Conservation (phyloP, 2,888 invertebrate species). For the Ormyrus pomaceus region DNA sequence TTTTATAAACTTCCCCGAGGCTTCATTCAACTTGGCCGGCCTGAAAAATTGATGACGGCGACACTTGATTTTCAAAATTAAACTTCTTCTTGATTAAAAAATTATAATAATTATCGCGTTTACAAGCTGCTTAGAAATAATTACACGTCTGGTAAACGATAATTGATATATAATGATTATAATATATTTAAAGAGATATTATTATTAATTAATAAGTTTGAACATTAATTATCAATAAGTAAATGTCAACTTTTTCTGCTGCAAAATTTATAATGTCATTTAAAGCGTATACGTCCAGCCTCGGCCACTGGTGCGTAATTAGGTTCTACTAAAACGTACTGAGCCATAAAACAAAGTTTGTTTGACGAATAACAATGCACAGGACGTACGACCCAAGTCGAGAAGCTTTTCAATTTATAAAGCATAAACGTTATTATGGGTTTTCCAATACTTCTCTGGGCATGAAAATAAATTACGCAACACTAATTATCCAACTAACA, state of each 20-base stretch:
- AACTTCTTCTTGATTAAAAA: slow-evolving; percentile 6
- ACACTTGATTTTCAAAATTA: slow-evolving; percentile 21
- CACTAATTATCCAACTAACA: slow-evolving; percentile 2
- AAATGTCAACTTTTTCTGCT: background rate
- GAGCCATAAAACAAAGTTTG: slow-evolving; percentile 45
- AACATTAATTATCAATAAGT: too few relatives aligned
- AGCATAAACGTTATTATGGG: slow-evolving; percentile 27
- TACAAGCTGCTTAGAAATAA: too few relatives aligned
- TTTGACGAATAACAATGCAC: slow-evolving; percentile 34
- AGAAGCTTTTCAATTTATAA: slow-evolving; percentile 40
- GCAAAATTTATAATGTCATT: background rate
- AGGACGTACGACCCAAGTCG: slow-evolving; percentile 1
- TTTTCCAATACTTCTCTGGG: slow-evolving; percentile 43
- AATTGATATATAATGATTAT: too few relatives aligned
- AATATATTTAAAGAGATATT: too few relatives aligned
- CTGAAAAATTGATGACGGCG: background rate
- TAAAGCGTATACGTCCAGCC: background rate
- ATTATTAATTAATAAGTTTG: too few relatives aligned
- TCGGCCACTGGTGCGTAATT: slow-evolving; percentile 13
- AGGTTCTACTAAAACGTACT: slow-evolving; percentile 28
- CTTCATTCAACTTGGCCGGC: too few relatives aligned
- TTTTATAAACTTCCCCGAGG: too few relatives aligned
- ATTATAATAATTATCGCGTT: background rate
- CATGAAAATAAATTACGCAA: slow-evolving; percentile 4
- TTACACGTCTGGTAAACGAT: too few relatives aligned